Evolutionary conservation across 2,797 vertebrate genomes (phyloP).

Genomic region (Poecilia gillii): DNA sequence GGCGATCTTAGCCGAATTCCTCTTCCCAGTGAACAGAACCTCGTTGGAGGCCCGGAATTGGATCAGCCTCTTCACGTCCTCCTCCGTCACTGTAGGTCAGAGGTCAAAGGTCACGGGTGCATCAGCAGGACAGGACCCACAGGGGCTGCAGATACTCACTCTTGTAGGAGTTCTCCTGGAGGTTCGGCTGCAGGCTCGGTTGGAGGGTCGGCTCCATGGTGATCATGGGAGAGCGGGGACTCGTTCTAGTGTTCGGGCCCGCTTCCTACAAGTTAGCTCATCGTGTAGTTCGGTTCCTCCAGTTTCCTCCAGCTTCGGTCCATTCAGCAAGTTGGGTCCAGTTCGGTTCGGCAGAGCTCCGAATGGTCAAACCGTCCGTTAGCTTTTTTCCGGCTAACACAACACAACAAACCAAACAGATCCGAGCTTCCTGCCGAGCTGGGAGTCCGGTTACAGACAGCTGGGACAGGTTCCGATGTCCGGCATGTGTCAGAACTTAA

Average conservation of each 20-base stretch:
- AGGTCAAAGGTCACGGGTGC: constrained; percentile 48
- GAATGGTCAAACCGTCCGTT: constrained; percentile 14
- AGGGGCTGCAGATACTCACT: constrained; percentile 55
- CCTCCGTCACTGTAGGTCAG: constrained; percentile 72
- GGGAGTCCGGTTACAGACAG: constrained; percentile 4
- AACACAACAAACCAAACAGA: constrained; percentile 6
- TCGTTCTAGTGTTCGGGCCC: constrained; percentile 28
- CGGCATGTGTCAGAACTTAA: background rate
- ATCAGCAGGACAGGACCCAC: background rate
- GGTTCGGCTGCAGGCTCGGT: constrained; percentile 48
- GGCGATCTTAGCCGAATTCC: constrained; percentile 79
- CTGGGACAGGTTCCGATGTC: background rate
- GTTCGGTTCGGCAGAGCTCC: constrained; percentile 6
- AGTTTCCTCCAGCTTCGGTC: background rate
- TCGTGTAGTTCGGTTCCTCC: constrained; percentile 12
- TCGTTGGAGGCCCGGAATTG: constrained; percentile 77
- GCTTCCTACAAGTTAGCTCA: constrained; percentile 38
- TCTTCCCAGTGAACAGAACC: constrained; percentile 77
- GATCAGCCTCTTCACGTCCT: constrained; percentile 78
- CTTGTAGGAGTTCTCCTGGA: constrained; percentile 72
- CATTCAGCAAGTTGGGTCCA: constrained; percentile 5
- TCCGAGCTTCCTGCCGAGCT: constrained; percentile 18
- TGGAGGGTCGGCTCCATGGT: constrained; percentile 60
- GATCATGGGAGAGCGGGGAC: constrained; percentile 35
- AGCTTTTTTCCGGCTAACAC: constrained; percentile 34